A percentile compares a stretch with the other conserved stretches of the same genome.
Evolutionary conservation across 2,113 vertebrate genomes (phyloP).

Genomic region (Fulmarus glacialis): DNA sequence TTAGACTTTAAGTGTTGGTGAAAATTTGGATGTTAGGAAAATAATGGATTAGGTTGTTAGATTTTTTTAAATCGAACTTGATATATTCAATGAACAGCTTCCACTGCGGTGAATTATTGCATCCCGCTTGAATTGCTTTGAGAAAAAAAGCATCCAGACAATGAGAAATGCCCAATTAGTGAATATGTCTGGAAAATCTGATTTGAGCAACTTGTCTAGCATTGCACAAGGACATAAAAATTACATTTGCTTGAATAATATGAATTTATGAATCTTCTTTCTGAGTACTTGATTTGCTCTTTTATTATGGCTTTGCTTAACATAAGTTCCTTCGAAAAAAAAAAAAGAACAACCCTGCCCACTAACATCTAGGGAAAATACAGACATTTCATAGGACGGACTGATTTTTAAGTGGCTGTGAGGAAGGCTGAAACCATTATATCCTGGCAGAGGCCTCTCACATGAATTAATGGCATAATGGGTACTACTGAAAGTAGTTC

Average conservation of each 20-base stretch:
- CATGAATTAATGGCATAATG: neutral
- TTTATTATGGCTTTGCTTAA: neutral
- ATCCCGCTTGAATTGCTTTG: neutral
- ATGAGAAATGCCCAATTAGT: conserved; percentile 21
- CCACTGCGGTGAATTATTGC: neutral
- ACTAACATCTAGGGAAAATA: neutral
- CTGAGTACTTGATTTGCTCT: neutral
- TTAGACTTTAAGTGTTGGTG: neutral
- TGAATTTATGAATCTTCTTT: conserved; percentile 4
- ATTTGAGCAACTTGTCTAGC: conserved; percentile 25
- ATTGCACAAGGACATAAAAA: conserved; percentile 14
- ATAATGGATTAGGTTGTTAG: neutral
- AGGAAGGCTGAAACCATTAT: neutral
- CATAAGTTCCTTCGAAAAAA: neutral
- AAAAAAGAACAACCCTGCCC: neutral
- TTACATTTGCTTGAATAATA: neutral
- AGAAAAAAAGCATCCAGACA: neutral
- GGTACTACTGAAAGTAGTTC: neutral
- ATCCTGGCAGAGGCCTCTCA: neutral
- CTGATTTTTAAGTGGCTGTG: neutral
- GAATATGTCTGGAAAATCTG: conserved; percentile 42
- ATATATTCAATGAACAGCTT: neutral
- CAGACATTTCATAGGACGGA: neutral
- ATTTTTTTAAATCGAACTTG: neutral
- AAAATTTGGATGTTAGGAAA: neutral